Evolutionary conservation across 1,140 invertebrate genomes (phyloP), one percentile per base, ranked within the genome.

Genomic region (Paralvinella palmiformis): DNA sequence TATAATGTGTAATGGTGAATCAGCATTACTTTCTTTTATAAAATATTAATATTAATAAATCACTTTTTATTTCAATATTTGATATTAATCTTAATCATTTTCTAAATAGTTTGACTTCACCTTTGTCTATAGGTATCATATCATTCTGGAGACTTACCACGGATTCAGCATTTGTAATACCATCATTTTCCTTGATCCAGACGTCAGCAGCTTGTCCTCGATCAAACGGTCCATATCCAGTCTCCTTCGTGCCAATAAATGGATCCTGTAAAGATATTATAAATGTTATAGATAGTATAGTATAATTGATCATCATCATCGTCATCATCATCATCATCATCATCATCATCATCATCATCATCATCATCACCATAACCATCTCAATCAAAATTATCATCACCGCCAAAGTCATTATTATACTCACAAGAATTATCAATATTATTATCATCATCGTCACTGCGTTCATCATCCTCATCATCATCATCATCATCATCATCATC

Each of bases 221-320:
- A 17, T 62, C 59, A 62, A 65, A 73, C 15, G 67, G 64, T 37
- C 52, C 57, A 50, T 72, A 74, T 4, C 57, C 55, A 6, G 22
- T 63, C 22, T 59, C 62, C 33, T 50, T 65, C 62, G 67, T 71
- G 63, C 60, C 67, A 29, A 79, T 80, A 33, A 66, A 72, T 17
- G 77, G 76, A 65, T 79, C 74, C 68, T 71, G 31, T 4, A 22
- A 60, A 33, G 22, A n/a, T n/a, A n/a, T n/a, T n/a, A n/a, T n/a
- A n/a, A n/a, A n/a, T n/a, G n/a, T n/a, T n/a, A n/a, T n/a, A n/a
- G n/a, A n/a, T n/a, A n/a, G n/a, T n/a, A n/a, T n/a, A n/a, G n/a
- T n/a, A n/a, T n/a, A n/a, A n/a, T n/a, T n/a, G n/a, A n/a, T n/a
- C n/a, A n/a, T n/a, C n/a, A n/a, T n/a, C n/a, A n/a, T n/a, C n/a